Evolutionary conservation across 2,797 vertebrate genomes (phyloP).

Genomic region (Anguilla megastoma): DNA sequence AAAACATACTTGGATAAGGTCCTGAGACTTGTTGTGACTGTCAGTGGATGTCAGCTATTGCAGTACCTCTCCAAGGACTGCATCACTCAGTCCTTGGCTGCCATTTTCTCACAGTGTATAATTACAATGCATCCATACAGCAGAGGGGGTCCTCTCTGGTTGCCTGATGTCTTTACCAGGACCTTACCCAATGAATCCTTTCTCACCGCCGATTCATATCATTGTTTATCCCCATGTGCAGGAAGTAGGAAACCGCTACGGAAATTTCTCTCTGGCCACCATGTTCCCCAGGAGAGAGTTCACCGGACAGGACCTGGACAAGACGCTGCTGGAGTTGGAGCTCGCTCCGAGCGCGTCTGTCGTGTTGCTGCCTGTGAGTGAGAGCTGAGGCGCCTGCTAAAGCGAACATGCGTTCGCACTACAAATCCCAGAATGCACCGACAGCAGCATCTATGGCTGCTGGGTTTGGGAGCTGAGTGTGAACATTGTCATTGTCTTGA

Average conservation of each 20-base stretch:
- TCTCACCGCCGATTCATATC: neutral
- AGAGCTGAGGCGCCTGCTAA: neutral
- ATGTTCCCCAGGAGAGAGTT: slow-evolving; percentile 97
- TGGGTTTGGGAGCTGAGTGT: neutral
- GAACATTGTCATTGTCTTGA: neutral
- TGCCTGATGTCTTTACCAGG: too few species aligned
- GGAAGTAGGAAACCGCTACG: slow-evolving; percentile 87
- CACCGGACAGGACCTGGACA: slow-evolving; percentile 85
- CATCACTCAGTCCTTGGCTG: too few species aligned
- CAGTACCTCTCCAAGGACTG: neutral
- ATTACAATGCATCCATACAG: neutral
- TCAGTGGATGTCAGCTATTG: neutral
- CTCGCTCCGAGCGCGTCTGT: slow-evolving; percentile 91
- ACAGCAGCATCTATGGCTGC: neutral
- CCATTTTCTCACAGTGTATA: too few species aligned
- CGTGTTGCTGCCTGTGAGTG: slow-evolving; percentile 88
- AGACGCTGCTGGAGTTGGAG: slow-evolving; percentile 85
- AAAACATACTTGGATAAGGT: neutral
- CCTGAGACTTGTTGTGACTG: neutral
- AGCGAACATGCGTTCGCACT: neutral
- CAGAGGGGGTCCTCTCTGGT: neutral
- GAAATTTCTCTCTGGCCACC: slow-evolving; percentile 91
- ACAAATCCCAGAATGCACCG: neutral
- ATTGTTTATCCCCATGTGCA: slow-evolving; percentile 57
- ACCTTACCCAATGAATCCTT: neutral